Percentiles rank a stretch among this genome's conserved stretches.
Evolutionary conservation across 2,888 invertebrate species (phyloP).

Genomic region (Xylocampa areola): DNA sequence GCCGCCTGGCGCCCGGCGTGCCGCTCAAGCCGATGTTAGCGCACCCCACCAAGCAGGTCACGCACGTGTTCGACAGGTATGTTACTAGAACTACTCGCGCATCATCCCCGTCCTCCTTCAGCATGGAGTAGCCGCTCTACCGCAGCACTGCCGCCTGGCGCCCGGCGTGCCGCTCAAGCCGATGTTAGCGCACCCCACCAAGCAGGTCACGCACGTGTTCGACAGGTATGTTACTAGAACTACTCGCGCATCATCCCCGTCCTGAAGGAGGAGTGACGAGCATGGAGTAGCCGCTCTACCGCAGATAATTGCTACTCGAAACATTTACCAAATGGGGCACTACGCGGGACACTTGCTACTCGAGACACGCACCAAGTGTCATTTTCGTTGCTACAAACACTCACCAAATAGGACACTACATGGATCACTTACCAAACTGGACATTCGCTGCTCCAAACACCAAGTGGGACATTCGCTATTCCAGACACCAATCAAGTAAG

Average conservation of each 20-base stretch:
- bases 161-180: slow-evolving; percentile 98
- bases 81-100: slow-evolving; percentile 63
- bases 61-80: slow-evolving; percentile 90
- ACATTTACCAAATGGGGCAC: too few relatives aligned
- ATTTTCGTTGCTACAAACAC: too few relatives aligned
- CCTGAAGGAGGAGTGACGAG: slow-evolving; percentile 96
- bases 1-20: slow-evolving; percentile 96
- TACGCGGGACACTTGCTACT: too few relatives aligned
- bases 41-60: slow-evolving; percentile 98
- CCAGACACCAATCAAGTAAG: too few relatives aligned
- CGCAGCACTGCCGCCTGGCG: slow-evolving; percentile 94
- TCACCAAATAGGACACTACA: too few relatives aligned
- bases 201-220: slow-evolving; percentile 95
- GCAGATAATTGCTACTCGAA: slow-evolving; percentile 34
- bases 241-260: slow-evolving; percentile 95
- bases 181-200: slow-evolving; percentile 99
- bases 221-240: slow-evolving; percentile 57
- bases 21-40: slow-evolving; percentile 99
- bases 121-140: slow-evolving; percentile 93
- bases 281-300: slow-evolving; percentile 94
- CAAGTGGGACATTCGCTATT: too few relatives aligned
- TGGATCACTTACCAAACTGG: too few relatives aligned
- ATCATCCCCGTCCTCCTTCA: too few relatives aligned
- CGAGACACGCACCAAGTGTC: too few relatives aligned
- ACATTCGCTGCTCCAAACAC: too few relatives aligned